phyloP scores from a whole-genome alignment of 2,888 invertebrate species.

The Synanthedon formicaeformis region DNA sequence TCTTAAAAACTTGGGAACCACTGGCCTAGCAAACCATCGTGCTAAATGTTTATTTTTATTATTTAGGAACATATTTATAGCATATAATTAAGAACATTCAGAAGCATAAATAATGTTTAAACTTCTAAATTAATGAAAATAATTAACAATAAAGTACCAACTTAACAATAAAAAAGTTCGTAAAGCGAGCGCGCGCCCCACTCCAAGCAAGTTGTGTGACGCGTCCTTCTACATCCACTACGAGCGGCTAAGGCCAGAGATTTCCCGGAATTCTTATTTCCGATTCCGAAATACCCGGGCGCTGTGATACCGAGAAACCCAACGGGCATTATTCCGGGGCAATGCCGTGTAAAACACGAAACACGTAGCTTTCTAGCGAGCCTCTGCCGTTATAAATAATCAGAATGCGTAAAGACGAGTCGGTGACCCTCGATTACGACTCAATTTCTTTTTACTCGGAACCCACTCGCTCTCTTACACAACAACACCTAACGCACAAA shows the following conservation, averaged over 20 bases:
- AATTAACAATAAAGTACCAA: no score
- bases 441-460: conserved; percentile 20
- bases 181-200: no score
- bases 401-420: conserved; percentile 51
- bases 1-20: no score
- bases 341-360: conserved; percentile 56
- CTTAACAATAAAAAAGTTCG: no score
- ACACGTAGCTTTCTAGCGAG: conserved; percentile 56
- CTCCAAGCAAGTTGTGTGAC: conserved; percentile 2
- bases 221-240: conserved; percentile 24
- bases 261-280: conserved; percentile 64
- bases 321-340: conserved; percentile 59
- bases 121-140: no score
- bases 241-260: conserved; percentile 44
- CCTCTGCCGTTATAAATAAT: conserved; percentile 57
- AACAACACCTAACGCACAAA: conserved; percentile 10
- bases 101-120: no score
- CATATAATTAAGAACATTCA: no score
- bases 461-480: conserved; percentile 13
- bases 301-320: conserved; percentile 57
- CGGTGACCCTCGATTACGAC: conserved; percentile 47
- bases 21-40: no score
- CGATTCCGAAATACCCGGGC: conserved; percentile 63
- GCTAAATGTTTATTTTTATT: no score
- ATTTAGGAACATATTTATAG: no score